Conservation (phyloP, 2,888 invertebrate species). For the Tortrix viridana region DNA sequence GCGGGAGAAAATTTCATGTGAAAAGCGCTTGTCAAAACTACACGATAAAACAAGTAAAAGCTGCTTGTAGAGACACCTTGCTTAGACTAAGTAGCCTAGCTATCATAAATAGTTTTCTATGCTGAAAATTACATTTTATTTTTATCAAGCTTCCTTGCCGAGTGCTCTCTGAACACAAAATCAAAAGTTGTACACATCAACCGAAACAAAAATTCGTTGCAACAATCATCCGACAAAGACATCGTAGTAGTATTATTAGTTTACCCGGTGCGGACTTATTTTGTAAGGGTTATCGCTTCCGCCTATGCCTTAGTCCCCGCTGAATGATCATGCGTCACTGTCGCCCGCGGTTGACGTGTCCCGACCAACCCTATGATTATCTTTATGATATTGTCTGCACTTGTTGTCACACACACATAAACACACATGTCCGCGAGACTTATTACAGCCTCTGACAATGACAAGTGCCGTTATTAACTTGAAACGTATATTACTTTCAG, state of each 20-base stretch:
- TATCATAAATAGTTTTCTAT: too few species aligned
- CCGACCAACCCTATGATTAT: slow-evolving; percentile 31
- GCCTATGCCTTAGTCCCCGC: not conserved
- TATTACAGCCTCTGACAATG: not conserved
- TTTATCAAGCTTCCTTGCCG: too few species aligned
- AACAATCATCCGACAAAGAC: too few species aligned
- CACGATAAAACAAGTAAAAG: not conserved
- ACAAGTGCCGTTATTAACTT: slow-evolving; percentile 5
- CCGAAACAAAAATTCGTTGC: too few species aligned
- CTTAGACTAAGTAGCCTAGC: not conserved
- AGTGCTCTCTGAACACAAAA: too few species aligned
- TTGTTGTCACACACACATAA: slow-evolving; percentile 2
- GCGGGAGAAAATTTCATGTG: not conserved
- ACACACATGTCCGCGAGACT: not conserved
- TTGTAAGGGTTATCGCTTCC: too few species aligned
- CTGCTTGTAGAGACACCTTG: not conserved
- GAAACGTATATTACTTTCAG: too few species aligned
- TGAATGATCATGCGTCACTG: slow-evolving; percentile 27
- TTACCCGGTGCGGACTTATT: too few species aligned
- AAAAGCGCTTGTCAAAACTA: too few species aligned
- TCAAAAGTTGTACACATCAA: too few species aligned
- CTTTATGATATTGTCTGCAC: slow-evolving; percentile 29
- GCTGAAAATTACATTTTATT: too few species aligned
- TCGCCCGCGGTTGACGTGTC: slow-evolving; percentile 39
- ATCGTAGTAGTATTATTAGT: not conserved